Evolutionary conservation across 2,797 vertebrate genomes (phyloP), one percentile per base, ranked within the genome.

Genomic region (Pogonophryne albipinna): DNA sequence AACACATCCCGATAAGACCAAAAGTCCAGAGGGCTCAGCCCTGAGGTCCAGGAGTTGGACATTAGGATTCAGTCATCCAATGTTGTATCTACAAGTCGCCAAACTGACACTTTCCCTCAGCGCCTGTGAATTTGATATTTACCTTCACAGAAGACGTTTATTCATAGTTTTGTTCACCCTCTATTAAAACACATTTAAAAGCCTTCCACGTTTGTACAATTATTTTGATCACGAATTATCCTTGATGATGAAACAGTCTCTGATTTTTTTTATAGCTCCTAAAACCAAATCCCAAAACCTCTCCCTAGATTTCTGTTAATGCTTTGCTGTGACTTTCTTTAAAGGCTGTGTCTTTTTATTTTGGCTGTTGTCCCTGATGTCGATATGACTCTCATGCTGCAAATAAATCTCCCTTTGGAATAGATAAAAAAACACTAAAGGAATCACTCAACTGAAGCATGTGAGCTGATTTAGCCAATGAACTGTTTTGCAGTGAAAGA

Each of bases 261-360:
- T 23, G 58, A 42, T 47, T 67, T 19, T 58, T 7, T 23, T 49
- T 59, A 9, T n/a, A 67, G 1, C 4, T 0, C 17, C 9, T 41
- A 7, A 80, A 76, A 47, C 8, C 4, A 14, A 2, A 58, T 51
- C n/a, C 23, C 4, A 27, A 53, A 60, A 68, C 47, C 31, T 7
- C 19, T 51, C 13, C 31, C 55, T 12, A 15, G 49, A 45, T 51
- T 3, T 0, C 46, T 69, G 19, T 55, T 67, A 4, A 20, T 62
- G 20, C 23, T 46, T 46, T 77, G n/a, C 17, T 27, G 27, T 27
- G 27, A 27, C 27, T 31, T 9, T 53, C n/a, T 64, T 61, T 34
- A 17, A 34, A 63, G 57, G 34, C 49, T 70, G 34, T 34, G 31
- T 61, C 46, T 55, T 63, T 62, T n/a, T 59, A 8, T 47, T 60